These are phyloP conservation scores for Lasioglossum leucozonium DNA, from an alignment of 2,888 invertebrate genomes.

Conservation along the genomic window DNA sequence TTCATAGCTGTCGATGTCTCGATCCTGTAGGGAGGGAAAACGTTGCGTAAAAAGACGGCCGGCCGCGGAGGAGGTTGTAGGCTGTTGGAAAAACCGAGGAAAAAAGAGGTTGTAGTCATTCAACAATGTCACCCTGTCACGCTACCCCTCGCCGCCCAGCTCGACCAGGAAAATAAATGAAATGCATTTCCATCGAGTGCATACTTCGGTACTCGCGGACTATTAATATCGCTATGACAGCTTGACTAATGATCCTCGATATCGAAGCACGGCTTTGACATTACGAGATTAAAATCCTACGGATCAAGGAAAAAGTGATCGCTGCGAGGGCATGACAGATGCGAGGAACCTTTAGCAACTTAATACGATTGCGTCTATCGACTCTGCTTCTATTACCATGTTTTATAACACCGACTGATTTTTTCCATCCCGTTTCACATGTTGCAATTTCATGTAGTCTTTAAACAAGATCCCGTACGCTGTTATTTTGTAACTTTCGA, in stretches of 20 bases:
- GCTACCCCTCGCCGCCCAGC: not conserved
- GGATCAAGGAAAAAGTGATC: slow-evolving; percentile 67
- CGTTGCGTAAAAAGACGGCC: slow-evolving; percentile 46
- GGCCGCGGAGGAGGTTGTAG: slow-evolving; percentile 37
- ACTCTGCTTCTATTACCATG: not conserved
- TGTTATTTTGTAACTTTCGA: too few species aligned
- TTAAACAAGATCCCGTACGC: not conserved
- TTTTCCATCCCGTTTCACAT: not conserved
- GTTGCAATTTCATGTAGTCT: not conserved
- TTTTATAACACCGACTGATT: not conserved
- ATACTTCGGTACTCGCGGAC: slow-evolving; percentile 81
- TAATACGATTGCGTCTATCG: slow-evolving; percentile 77
- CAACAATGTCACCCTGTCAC: slow-evolving; percentile 81
- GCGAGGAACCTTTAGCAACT: slow-evolving; percentile 61
- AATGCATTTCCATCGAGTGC: slow-evolving; percentile 83
- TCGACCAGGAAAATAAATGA: slow-evolving; percentile 79
- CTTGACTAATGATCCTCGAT: slow-evolving; percentile 83
- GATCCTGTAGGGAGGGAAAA: slow-evolving; percentile 26
- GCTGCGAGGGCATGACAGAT: slow-evolving; percentile 26
- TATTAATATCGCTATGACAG: slow-evolving; percentile 84
- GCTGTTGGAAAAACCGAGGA: slow-evolving; percentile 63
- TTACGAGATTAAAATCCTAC: slow-evolving; percentile 84
- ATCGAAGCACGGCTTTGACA: slow-evolving; percentile 81
- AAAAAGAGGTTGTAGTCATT: slow-evolving; percentile 77
- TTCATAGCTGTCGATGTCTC: slow-evolving; percentile 28